Conservation (phyloP, 2,113 vertebrate genomes). For the Bombycilla garrulus region DNA sequence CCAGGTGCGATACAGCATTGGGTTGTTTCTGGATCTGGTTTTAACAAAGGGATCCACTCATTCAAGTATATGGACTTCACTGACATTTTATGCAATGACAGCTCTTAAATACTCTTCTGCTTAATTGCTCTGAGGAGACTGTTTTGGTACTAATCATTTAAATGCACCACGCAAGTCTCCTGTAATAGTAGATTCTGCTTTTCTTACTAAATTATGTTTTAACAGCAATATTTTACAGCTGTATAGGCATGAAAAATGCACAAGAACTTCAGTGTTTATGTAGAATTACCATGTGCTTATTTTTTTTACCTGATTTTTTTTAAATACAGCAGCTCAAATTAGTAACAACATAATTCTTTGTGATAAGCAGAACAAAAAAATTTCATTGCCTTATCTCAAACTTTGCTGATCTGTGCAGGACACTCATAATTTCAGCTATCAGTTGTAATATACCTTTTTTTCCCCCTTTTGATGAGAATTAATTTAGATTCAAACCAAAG, state of each 20-base stretch:
- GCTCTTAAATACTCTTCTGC: neutral
- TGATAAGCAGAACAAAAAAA: neutral
- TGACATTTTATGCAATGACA: neutral
- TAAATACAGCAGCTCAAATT: neutral
- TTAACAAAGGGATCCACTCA: neutral
- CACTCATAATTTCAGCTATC: neutral
- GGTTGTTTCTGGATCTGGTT: neutral
- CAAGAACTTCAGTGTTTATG: neutral
- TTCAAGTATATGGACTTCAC: neutral
- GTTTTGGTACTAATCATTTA: neutral
- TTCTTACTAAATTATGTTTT: neutral
- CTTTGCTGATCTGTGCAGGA: neutral
- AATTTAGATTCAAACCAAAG: neutral
- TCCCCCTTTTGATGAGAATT: neutral
- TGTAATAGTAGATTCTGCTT: neutral
- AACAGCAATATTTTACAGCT: neutral
- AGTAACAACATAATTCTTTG: neutral
- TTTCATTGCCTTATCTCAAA: accelerated
- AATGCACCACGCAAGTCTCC: neutral
- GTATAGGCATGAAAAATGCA: neutral
- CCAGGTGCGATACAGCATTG: accelerated
- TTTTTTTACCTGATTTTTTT: neutral
- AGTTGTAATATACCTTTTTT: accelerated
- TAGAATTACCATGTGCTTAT: neutral
- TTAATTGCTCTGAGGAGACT: neutral